Base-by-base conservation (phyloP, 2,888 invertebrate genomes). In the Sussaba pulchella region DNA sequence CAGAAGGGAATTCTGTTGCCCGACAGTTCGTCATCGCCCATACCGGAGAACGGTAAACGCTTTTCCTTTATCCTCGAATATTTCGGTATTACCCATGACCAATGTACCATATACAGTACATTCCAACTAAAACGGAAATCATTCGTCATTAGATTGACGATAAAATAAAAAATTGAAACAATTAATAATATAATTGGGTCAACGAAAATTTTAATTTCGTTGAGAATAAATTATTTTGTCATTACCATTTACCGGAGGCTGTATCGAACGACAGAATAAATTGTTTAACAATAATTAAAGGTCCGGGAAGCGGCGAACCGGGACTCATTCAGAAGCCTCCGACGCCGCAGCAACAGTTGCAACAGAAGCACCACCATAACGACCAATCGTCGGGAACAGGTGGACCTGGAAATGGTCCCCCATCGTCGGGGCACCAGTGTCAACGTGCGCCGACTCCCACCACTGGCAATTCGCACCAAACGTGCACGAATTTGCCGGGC, bases 1-100 rank as follows among this genome's bases (percentile, higher is more conserved):
- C 97, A 98, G 94, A 98, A 98, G 94, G 98, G 99, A 91, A 98
- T 99, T 89, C 94, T 99, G 86, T 93, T 97, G 92, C 97, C 98
- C 88, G 98, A 98, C 92, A 97, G 96, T 94, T 96, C 97, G 86
- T 94, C 96, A 90, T 95, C 96, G 88, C 96, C 96, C 87, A 96
- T 97, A 93, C 96, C 96, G 92, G 96, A 97, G 94, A 95, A 94
- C 93, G 96, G 97, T 97, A 92, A 95, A 26, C 9, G 41, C 26
- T 61, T 43, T 43, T 36, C 9, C 14, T 9, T 50, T 52, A 36
- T 63, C 57, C 31, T 2, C 19, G 17, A 71, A 19, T 50, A 21
- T 59, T 41, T 50, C 57, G 5, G 9, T 41, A 31, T 8, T 19
- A 57, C 26, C 36, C 9, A 9, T n/a, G 31, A 57, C 9, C 31